These are phyloP conservation scores for Pseudobourletiella spinata DNA, from an alignment of 1,140 invertebrate species.

Conservation along the genomic window DNA sequence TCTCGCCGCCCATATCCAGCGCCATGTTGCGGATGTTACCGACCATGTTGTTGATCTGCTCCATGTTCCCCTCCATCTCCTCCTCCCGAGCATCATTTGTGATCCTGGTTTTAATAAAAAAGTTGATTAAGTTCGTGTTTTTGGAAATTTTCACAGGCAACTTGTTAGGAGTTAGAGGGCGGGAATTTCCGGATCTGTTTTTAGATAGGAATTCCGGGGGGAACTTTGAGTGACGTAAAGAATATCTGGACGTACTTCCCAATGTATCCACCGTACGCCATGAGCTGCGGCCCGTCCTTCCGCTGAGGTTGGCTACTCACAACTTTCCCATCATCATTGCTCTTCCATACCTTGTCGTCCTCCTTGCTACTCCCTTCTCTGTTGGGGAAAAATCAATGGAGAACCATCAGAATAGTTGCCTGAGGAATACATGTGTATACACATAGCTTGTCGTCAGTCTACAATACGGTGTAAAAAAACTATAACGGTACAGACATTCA, in stretches of 20 bases:
- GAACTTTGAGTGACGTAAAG: too few species aligned
- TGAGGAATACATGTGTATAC: background rate
- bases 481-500: too few species aligned
- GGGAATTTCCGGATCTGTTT: too few species aligned
- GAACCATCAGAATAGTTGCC: background rate
- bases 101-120: conserved; percentile 19
- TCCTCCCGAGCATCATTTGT: conserved; percentile 42
- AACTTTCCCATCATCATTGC: conserved; percentile 54
- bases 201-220: too few species aligned
- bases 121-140: background rate
- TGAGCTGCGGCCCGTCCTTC: conserved; percentile 6
- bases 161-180: too few species aligned
- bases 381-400: conserved; percentile 37
- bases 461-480: too few species aligned
- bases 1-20: conserved; percentile 56
- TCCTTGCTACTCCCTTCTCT: conserved; percentile 48
- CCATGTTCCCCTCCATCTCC: conserved; percentile 43
- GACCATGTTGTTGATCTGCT: conserved; percentile 54
- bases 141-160: background rate
- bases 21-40: conserved; percentile 61
- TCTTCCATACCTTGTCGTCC: conserved; percentile 54
- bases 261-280: conserved; percentile 47
- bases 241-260: conserved; percentile 43
- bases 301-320: conserved; percentile 52
- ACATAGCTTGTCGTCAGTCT: too few species aligned